These are phyloP conservation scores for Listrodromus nycthemerus DNA, from an alignment of 2,888 invertebrate genomes.

Conservation along the genomic window DNA sequence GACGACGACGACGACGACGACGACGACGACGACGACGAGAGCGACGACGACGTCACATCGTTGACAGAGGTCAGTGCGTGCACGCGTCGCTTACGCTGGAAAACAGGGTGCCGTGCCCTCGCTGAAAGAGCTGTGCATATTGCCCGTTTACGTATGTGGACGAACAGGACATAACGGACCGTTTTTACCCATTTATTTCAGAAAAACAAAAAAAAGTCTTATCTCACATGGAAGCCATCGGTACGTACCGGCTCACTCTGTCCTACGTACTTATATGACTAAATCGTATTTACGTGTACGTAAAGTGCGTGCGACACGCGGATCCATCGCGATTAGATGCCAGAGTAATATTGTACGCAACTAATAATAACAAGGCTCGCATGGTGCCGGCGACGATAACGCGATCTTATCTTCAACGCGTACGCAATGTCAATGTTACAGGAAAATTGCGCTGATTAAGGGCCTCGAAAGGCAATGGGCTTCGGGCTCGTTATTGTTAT, in stretches of 20 bases:
- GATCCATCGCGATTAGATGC: conserved; percentile 69
- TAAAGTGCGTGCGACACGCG: conserved; percentile 63
- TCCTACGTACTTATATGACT: not conserved
- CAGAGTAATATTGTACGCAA: conserved; percentile 22
- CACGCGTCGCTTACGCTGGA: conserved; percentile 67
- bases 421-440: conserved; percentile 43
- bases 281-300: not conserved
- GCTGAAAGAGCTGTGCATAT: conserved; percentile 25
- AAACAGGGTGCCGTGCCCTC: conserved; percentile 61
- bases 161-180: not conserved
- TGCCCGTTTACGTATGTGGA: conserved; percentile 38
- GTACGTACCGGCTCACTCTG: not conserved
- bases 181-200: not conserved
- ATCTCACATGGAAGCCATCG: not conserved
- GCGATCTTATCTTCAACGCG: conserved; percentile 40
- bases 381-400: not conserved
- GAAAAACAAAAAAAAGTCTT: not conserved
- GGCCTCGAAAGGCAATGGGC: not conserved
- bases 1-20: conserved; percentile 47
- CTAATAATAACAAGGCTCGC: conserved; percentile 11
- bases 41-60: conserved; percentile 62
- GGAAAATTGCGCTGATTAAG: conserved; percentile 16
- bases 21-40: conserved; percentile 24
- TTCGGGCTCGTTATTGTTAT: conserved; percentile 21
- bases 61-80: conserved; percentile 77